These are phyloP conservation scores for Anguilla rostrata DNA, from an alignment of 2,113 vertebrate species.

Conservation along the genomic window DNA sequence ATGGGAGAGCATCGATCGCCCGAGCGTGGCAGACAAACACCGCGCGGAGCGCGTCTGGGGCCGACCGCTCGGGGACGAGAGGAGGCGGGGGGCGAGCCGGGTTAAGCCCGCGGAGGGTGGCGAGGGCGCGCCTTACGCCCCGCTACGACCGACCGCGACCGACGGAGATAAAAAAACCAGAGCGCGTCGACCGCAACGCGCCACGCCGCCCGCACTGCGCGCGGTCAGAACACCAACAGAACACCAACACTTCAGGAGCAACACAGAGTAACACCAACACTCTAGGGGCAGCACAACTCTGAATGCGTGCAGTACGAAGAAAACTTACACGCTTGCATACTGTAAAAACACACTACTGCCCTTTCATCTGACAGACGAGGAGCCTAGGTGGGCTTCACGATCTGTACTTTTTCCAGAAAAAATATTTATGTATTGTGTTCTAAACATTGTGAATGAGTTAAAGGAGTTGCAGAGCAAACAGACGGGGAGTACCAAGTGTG, in stretches of 20 bases:
- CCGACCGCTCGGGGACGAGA: conserved; percentile 37
- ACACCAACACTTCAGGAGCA: too few species aligned
- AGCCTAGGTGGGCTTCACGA: too few species aligned
- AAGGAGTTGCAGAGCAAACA: neutral
- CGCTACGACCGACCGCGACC: neutral
- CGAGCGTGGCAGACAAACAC: conserved; percentile 52
- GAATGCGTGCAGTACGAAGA: too few species aligned
- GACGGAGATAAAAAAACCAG: neutral
- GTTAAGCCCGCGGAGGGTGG: conserved; percentile 27
- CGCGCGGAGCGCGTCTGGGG: conserved; percentile 48
- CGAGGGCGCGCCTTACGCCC: conserved; percentile 4
- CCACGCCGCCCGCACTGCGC: neutral
- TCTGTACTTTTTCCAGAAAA: too few species aligned
- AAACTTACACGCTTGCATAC: too few species aligned
- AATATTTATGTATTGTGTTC: too few species aligned
- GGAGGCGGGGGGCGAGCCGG: conserved; percentile 27
- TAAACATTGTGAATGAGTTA: too few species aligned
- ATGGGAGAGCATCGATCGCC: conserved; percentile 56
- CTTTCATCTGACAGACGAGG: too few species aligned
- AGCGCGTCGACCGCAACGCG: neutral
- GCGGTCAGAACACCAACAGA: neutral
- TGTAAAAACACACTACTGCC: too few species aligned
- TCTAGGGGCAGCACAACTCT: too few species aligned
- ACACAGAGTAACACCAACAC: too few species aligned
- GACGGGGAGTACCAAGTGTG: neutral